Conservation (phyloP, 2,113 vertebrate species). For the Halichoerus grypus region DNA sequence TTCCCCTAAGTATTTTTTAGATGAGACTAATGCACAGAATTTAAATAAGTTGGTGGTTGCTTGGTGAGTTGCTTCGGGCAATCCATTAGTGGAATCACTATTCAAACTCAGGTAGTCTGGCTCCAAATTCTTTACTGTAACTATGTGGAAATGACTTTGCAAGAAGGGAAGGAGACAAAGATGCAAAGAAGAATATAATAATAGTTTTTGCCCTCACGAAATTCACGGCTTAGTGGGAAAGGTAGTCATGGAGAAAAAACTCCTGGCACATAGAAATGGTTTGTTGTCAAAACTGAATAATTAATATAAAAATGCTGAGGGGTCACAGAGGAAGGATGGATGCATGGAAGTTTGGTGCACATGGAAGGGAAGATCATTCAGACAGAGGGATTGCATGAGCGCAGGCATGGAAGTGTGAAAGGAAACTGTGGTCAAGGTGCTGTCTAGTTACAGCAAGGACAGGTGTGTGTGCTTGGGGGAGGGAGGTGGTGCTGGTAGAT, state of each 20-base stretch:
- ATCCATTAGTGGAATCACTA: neutral
- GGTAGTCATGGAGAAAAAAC: neutral
- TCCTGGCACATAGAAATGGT: neutral
- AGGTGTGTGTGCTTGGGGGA: neutral
- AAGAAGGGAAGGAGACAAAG: neutral
- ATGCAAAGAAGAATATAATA: neutral
- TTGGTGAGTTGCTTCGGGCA: neutral
- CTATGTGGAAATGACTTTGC: neutral
- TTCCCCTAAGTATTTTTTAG: neutral
- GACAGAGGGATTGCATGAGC: neutral
- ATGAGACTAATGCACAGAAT: neutral
- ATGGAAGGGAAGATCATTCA: neutral
- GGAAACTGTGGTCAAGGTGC: rapidly evolving
- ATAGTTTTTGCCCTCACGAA: neutral
- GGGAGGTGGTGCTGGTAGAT: too few relatives aligned
- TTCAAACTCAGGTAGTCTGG: neutral
- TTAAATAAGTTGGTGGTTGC: neutral
- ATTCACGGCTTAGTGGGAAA: neutral
- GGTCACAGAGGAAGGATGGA: neutral
- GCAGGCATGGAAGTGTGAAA: neutral
- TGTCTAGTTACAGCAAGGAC: rapidly evolving
- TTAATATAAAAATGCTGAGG: neutral
- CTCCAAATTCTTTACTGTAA: neutral
- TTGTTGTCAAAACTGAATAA: neutral
- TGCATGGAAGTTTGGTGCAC: neutral